A percentile compares a stretch with the other conserved stretches of the same genome.
phyloP scores from a whole-genome alignment of 2,797 vertebrate species.

The Lophura swinhoii region DNA sequence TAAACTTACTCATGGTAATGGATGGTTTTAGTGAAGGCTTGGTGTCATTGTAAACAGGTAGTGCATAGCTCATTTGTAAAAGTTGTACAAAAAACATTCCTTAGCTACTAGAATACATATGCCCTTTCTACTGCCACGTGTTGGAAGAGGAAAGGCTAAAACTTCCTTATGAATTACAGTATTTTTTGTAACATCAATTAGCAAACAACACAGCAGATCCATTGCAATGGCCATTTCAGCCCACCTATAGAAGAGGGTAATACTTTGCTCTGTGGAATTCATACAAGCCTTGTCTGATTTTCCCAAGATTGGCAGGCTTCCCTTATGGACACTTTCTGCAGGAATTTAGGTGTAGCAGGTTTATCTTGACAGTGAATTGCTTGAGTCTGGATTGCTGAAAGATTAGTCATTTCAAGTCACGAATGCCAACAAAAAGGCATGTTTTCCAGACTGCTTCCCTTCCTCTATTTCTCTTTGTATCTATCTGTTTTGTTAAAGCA shows the following conservation, averaged over 20 bases:
- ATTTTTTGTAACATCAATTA: background rate
- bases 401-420: background rate
- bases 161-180: background rate
- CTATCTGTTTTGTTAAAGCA: background rate
- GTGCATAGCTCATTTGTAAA: background rate
- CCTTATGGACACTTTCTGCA: background rate
- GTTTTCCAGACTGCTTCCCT: background rate
- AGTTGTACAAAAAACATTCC: background rate
- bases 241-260: background rate
- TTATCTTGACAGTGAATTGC: background rate
- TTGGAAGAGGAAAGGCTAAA: background rate
- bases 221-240: background rate
- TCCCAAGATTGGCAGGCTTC: background rate
- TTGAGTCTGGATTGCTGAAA: background rate
- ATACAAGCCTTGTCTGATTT: rapidly evolving
- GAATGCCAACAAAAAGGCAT: background rate
- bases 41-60: background rate
- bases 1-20: slow-evolving; percentile 26
- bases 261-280: background rate
- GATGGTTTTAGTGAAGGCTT: background rate
- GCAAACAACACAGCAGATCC: background rate
- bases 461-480: background rate
- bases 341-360: background rate
- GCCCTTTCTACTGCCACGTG: background rate
- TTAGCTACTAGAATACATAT: background rate